These are phyloP conservation scores for Cantharis lateralis DNA, from an alignment of 2,888 invertebrate species.

Conservation along the genomic window DNA sequence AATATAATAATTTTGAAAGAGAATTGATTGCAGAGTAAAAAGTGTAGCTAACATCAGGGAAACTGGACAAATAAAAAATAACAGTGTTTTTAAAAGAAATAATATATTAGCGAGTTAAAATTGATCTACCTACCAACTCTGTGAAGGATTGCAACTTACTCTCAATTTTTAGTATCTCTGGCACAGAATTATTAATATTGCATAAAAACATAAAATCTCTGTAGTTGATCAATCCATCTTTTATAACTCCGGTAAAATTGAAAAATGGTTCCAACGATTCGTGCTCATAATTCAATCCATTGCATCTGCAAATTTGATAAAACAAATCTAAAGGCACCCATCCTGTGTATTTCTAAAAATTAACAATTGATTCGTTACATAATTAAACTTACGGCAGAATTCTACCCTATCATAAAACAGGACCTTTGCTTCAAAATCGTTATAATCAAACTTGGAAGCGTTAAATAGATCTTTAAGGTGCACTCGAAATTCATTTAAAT, in stretches of 20 bases:
- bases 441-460: slow-evolving; percentile 40
- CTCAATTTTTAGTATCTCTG: slow-evolving; percentile 54
- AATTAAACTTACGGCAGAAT: not conserved
- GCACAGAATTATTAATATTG: slow-evolving; percentile 55
- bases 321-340: slow-evolving; percentile 57
- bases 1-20: no score
- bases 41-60: no score
- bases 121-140: no score
- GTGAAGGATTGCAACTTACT: slow-evolving; percentile 38
- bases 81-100: no score
- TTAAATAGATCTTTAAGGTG: slow-evolving; percentile 47
- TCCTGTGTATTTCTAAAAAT: slow-evolving; percentile 52
- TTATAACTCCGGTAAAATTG: slow-evolving; percentile 56
- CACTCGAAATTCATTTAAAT: slow-evolving; percentile 56
- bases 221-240: slow-evolving; percentile 58
- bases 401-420: slow-evolving; percentile 46
- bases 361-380: not conserved
- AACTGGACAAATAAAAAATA: no score
- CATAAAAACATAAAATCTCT: slow-evolving; percentile 58
- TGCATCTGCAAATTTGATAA: slow-evolving; percentile 55
- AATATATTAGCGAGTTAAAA: no score
- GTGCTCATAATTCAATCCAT: slow-evolving; percentile 57
- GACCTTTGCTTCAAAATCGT: slow-evolving; percentile 41
- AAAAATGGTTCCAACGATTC: slow-evolving; percentile 59
- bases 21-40: no score